Conservation (phyloP, 2,113 vertebrate species). For the Uria aalge region DNA sequence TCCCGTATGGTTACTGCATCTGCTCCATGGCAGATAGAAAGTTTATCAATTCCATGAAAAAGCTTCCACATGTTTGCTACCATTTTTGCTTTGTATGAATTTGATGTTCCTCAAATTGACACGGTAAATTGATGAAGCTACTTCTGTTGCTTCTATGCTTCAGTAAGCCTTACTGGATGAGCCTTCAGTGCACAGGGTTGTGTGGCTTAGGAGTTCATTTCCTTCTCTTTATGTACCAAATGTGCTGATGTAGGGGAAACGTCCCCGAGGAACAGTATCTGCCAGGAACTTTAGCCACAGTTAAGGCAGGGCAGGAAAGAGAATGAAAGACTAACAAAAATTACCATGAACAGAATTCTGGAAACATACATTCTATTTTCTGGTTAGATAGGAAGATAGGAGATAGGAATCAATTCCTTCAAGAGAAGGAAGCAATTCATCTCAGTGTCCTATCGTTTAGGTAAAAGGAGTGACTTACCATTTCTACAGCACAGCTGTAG, state of each 20-base stretch:
- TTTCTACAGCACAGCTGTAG: constrained; percentile 94
- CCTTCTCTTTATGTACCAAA: neutral
- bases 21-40: neutral
- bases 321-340: neutral
- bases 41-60: neutral
- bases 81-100: neutral
- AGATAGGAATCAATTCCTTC: neutral
- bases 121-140: neutral
- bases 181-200: neutral
- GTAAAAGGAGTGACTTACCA: constrained; percentile 74
- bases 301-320: neutral
- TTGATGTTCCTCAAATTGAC: neutral
- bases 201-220: neutral
- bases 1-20: neutral
- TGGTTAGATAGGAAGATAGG: neutral
- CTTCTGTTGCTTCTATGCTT: neutral
- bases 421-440: neutral
- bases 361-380: neutral
- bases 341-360: neutral
- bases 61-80: neutral
- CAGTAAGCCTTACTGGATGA: neutral
- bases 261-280: neutral
- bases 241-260: constrained; percentile 12
- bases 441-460: neutral
- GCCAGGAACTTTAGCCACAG: constrained; percentile 12